These are phyloP conservation scores for Phrynocephalus guinanensis DNA, from an alignment of 2,797 vertebrate genomes.

Conservation along the genomic window DNA sequence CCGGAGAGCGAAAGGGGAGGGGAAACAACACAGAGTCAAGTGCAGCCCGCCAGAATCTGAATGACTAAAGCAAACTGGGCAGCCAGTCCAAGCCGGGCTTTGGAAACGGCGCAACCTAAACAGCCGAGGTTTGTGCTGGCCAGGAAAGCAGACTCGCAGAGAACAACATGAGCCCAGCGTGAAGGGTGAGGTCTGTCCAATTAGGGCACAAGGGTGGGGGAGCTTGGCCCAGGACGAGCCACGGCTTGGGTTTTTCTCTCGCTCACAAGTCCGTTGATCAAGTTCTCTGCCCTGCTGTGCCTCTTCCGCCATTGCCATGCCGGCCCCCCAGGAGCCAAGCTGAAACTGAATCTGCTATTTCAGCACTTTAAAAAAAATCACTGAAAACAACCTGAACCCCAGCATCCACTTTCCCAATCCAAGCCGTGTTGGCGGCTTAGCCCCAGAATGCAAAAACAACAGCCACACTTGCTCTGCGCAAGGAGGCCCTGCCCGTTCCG, in stretches of 20 bases:
- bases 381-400: background rate
- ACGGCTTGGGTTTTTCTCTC: background rate
- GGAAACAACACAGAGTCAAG: slow-evolving; percentile 53
- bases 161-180: slow-evolving; percentile 66
- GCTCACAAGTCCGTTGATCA: background rate
- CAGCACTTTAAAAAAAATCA: slow-evolving; percentile 1
- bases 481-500: no score
- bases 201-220: slow-evolving; percentile 17
- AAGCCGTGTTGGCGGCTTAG: slow-evolving; percentile 1
- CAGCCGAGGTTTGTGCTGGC: slow-evolving; percentile 57
- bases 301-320: background rate
- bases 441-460: background rate
- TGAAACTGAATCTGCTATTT: slow-evolving; percentile 20
- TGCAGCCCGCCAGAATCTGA: slow-evolving; percentile 52
- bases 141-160: slow-evolving; percentile 32
- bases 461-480: background rate
- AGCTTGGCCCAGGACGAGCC: background rate
- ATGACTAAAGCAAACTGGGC: slow-evolving; percentile 68
- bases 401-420: background rate
- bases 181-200: slow-evolving; percentile 55
- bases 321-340: background rate
- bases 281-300: background rate
- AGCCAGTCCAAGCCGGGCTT: slow-evolving; percentile 38
- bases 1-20: background rate
- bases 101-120: slow-evolving; percentile 68